Percentiles rank a stretch among this genome's conserved stretches.
Conservation (phyloP, 2,797 vertebrate genomes). For the Pseudocheirus occidentalis region DNA sequence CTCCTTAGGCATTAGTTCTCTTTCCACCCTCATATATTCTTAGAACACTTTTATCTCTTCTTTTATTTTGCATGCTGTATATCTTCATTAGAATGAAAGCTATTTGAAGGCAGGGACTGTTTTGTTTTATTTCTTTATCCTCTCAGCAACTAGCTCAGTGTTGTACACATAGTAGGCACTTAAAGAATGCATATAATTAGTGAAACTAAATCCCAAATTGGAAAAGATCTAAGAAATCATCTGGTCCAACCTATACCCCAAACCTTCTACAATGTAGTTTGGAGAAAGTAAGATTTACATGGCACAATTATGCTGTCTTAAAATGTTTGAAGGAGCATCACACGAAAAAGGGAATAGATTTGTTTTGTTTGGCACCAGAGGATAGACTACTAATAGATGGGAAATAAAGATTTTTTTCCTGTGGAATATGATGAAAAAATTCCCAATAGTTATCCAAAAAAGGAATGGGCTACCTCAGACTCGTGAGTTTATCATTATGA, state of each 20-base stretch:
- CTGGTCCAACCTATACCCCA: not conserved
- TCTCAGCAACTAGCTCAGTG: not conserved
- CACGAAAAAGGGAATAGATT: not conserved
- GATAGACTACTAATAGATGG: not conserved
- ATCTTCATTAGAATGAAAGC: not conserved
- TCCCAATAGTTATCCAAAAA: not conserved
- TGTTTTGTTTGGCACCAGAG: not conserved
- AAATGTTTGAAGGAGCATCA: not conserved
- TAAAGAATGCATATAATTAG: not conserved
- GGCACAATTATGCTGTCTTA: not conserved
- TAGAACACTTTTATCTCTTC: not conserved
- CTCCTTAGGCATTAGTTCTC: not conserved
- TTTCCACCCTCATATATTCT: not conserved
- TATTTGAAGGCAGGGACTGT: not conserved
- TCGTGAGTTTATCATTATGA: not conserved
- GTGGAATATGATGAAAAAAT: not conserved
- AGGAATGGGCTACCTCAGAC: not conserved
- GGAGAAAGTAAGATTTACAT: not conserved
- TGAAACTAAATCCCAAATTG: not conserved
- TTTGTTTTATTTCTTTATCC: not conserved
- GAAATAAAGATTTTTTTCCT: not conserved
- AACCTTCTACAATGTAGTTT: not conserved
- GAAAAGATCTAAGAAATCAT: not conserved
- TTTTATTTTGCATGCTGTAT: not conserved
- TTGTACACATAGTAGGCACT: not conserved